Evolutionary conservation across 2,888 invertebrate genomes (phyloP), one percentile per base, ranked within the genome.

Genomic region (Caenorhabditis japonica): DNA sequence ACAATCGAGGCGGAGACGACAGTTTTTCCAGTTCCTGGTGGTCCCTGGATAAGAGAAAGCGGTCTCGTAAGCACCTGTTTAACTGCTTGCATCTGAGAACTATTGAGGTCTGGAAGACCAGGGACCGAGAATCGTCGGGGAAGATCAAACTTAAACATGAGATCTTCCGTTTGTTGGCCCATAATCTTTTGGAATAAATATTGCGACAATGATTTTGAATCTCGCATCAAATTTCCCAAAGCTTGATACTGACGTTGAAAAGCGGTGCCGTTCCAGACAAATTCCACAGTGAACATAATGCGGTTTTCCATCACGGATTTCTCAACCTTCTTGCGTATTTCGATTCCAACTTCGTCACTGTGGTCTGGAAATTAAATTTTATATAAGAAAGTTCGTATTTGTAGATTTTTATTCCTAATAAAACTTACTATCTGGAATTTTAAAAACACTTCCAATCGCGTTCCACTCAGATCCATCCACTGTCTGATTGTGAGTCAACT

Each of bases 1-100:
- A 99, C 99, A 80, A 99, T 95, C 0, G 97, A 97, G 0, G 99
- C 99, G 0, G 97, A 97, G 0, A 99, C 99, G 0, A 99, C 99
- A 0, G 99, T 99, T 90, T 82, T 82, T 71, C 82, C 80, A 15
- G 79, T 81, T 68, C 79, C 80, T 10, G 81, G 79, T 12, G 81
- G 79, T 66, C 90, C 97, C 90, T 99, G 99, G 87, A 99, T 99
- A 33, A 99, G 90, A 25, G 95, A 95, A 19, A 99, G 90, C 0
- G 97, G 97, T 5, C 96, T 91, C 88, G 97, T 97, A 2, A 99
- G 91, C 0, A 97, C 97, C 87, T 97, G 97, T 88, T 97, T 97
- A 0, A 99, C 97, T 0, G 99, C 99, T 88, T 95, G 97, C 1
- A 97, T 95, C 90, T 97, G 99, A 0, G 95, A 97, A 75, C 97